Evolutionary conservation across 2,888 invertebrate genomes (phyloP).

Genomic region (Aproaerema taeniolella): DNA sequence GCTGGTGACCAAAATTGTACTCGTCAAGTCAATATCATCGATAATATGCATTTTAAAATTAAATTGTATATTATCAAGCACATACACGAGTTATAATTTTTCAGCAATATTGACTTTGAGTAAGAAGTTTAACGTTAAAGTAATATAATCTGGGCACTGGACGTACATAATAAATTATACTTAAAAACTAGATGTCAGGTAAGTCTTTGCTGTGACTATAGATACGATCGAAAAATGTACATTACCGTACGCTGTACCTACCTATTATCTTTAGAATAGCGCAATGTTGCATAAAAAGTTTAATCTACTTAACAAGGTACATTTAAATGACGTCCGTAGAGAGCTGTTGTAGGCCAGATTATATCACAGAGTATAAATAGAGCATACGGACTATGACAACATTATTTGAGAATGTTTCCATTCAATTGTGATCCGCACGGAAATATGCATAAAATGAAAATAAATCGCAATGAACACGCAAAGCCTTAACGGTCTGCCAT

Average conservation of each 20-base stretch:
- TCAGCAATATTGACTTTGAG: too few species aligned
- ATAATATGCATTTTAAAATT: too few species aligned
- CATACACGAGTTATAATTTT: too few species aligned
- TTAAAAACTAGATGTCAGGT: too few species aligned
- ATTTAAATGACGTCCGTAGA: slow-evolving; percentile 35
- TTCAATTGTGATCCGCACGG: neutral
- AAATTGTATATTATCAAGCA: too few species aligned
- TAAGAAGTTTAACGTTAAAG: too few species aligned
- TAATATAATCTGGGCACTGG: too few species aligned
- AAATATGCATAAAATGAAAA: neutral
- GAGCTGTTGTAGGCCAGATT: slow-evolving; percentile 33
- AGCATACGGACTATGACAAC: slow-evolving; percentile 30
- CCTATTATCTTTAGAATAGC: slow-evolving; percentile 26
- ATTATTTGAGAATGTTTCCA: slow-evolving; percentile 21
- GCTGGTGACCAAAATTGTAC: too few species aligned
- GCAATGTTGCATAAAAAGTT: slow-evolving; percentile 39
- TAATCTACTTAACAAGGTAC: slow-evolving; percentile 46
- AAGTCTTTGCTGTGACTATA: slow-evolving; percentile 25
- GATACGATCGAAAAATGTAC: slow-evolving; percentile 29
- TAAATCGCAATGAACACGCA: neutral
- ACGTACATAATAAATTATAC: too few species aligned
- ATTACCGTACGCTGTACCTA: too few species aligned
- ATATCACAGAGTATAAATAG: slow-evolving; percentile 43
- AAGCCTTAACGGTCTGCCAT: too few species aligned
- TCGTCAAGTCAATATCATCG: too few species aligned